These are phyloP conservation scores for Panthera tigris DNA, from an alignment of 2,113 vertebrate genomes.

Conservation along the genomic window DNA sequence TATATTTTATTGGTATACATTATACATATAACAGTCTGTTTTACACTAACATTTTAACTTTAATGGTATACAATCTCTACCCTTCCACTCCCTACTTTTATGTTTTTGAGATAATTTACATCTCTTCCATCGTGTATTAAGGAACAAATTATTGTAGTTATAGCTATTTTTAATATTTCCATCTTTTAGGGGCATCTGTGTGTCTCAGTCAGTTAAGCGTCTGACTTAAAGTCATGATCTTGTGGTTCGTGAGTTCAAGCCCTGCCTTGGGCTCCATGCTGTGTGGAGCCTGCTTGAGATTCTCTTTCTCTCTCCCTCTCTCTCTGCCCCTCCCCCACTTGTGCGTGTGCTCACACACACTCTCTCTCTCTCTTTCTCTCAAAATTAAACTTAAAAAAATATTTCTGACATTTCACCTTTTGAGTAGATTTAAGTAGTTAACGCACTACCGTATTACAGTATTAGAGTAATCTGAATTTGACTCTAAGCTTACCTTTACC, in stretches of 20 bases:
- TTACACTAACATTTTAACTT: neutral
- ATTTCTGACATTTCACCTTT: neutral
- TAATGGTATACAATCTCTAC: neutral
- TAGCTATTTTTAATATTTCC: neutral
- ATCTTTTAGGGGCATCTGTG: too few relatives aligned
- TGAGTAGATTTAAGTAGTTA: neutral
- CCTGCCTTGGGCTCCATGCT: too few relatives aligned
- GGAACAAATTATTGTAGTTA: neutral
- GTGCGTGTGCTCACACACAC: too few relatives aligned
- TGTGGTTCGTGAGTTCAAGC: too few relatives aligned
- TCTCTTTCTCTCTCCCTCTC: too few relatives aligned
- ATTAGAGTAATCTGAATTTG: neutral
- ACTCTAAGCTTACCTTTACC: neutral
- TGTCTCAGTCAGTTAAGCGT: too few relatives aligned
- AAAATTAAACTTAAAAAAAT: too few relatives aligned
- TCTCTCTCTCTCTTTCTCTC: too few relatives aligned
- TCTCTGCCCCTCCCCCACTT: too few relatives aligned
- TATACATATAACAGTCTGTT: neutral
- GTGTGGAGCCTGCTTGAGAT: too few relatives aligned
- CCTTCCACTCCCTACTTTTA: neutral
- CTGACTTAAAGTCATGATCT: too few relatives aligned
- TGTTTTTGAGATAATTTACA: neutral
- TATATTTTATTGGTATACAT: neutral
- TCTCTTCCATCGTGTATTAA: neutral
- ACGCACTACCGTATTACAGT: neutral